Base-by-base conservation (phyloP, 2,888 invertebrate genomes). In the Crocallis elinguaria region DNA sequence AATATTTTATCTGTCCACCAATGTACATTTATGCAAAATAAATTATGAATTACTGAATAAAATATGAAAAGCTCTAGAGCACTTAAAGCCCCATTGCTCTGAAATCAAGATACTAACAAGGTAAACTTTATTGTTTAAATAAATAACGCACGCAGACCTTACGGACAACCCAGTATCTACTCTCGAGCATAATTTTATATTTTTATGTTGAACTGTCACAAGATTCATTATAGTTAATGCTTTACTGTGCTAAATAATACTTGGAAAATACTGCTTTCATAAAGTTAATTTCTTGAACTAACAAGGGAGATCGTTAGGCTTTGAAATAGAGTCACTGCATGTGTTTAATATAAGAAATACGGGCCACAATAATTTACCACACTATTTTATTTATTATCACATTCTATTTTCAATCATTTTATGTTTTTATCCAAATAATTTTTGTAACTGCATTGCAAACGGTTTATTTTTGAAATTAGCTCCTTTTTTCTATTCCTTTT, bases 181-280 rank as follows among this genome's bases (percentile, higher is more conserved):
- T 25, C 35, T 6, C 13, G 32, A 23, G 12, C 44, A 49, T 51
- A 33, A 39, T 11, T 44, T 51, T 5, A 49, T 30, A 42, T 42
- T 46, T 55, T 50, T 50, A 46, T 42, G 41, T 49, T 32, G 42
- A 37, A 42, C 42, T 42, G 46, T 46, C 45, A 41, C 32, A 32
- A 17, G 27, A 25, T 38, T 37, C 44, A 51, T 45, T 51, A 50
- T 25, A 38, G 23, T 44, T 39, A 44, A 44, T 51, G 32, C 32
- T 39, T 38, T 27, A 36, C 42, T 30, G 36, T 23, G 37, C 21
- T 23, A 43, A 37, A 43, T 49, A 33, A 44, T 51, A 27, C 32
- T 13, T 8, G 14, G 21, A 39, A 44, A 29, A 45, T 51, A 50
- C 11, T 23, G 50, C 43, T 38, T 25, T 25, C 45, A 51, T 52